Percentiles rank a stretch among this genome's conserved stretches.
Evolutionary conservation across 2,888 invertebrate genomes (phyloP).

Genomic region (Adela reaumurella): DNA sequence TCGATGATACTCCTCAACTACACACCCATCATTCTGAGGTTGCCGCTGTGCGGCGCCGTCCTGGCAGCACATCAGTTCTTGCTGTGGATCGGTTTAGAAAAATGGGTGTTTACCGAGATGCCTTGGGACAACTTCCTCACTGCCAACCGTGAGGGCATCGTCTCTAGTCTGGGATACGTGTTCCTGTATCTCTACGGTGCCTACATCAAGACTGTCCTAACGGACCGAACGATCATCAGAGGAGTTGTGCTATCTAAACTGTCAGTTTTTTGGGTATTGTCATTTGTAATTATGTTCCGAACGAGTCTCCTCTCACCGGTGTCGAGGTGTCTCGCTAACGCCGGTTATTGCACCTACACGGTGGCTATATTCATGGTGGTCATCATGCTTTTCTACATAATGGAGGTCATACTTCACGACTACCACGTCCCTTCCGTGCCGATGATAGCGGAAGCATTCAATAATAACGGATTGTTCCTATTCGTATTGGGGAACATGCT

Average conservation of each 20-base stretch:
- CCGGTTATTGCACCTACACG: constrained; percentile 77
- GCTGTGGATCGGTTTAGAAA: constrained; percentile 59
- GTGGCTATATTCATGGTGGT: constrained; percentile 60
- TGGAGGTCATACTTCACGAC: constrained; percentile 46
- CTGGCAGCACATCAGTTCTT: constrained; percentile 64
- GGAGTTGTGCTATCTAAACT: constrained; percentile 18
- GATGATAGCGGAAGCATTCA: constrained; percentile 65
- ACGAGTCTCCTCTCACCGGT: constrained; percentile 52
- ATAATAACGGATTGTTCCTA: constrained; percentile 77
- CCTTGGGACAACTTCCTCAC: constrained; percentile 60
- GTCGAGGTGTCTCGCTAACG: constrained; percentile 81
- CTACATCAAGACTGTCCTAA: constrained; percentile 56
- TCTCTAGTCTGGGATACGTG: constrained; percentile 81
- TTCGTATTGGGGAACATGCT: constrained; percentile 81
- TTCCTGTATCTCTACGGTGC: constrained; percentile 77
- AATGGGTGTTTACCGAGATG: constrained; percentile 64
- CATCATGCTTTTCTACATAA: constrained; percentile 49
- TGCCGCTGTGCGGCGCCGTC: constrained; percentile 53
- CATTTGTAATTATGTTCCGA: constrained; percentile 43
- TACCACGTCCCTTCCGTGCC: constrained; percentile 35
- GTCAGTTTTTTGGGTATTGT: constrained; percentile 16
- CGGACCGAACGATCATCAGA: constrained; percentile 24
- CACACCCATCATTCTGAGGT: constrained; percentile 44
- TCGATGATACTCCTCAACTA: constrained; percentile 60
- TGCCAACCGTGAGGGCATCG: constrained; percentile 90